Base-by-base conservation (phyloP, 2,888 invertebrate genomes). In the Zonitis immaculata region DNA sequence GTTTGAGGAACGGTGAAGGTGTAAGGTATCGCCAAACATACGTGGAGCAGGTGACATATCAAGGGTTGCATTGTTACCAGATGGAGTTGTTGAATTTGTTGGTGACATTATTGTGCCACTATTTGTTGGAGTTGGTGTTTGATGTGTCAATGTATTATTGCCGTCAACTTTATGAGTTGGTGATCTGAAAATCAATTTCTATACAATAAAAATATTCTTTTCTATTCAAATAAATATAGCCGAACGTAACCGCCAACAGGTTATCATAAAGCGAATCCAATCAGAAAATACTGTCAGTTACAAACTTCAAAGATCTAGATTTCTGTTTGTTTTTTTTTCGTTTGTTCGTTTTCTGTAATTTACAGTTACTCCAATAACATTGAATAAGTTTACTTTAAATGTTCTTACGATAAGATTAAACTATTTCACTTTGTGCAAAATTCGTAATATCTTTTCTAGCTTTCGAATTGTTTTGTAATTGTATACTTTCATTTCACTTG, bases 1-100 rank as follows among this genome's bases (percentile, higher is more conserved):
- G 72, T 74, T 75, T 54, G 73, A 78, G 62, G 80, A 79, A 67
- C 80, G 76, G 64, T 78, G 78, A 65, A 78, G 73, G 65, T 75
- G 73, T 52, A 81, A 72, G 2, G 87, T 87, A 66, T 88, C 87
- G 26, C 87, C 87, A 65, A 88, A 88, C 87, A 87, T 87, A 69
- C 87, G 81, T 4, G 85, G 78, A 14, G 84, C 81, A 44, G 83
- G 82, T 56, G 79, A 78, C 32, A 78, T 73, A 58, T 71, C 80
- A 78, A 54, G 75, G 62, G 68, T 77, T 76, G 57, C 73, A 69
- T 52, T 77, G 76, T 63, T 75, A 65, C 59, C 72, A 66, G 59
- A 73, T 64, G 53, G 77, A 72, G 66, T 67, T 11, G 27, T 54
- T 47, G 73, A 73, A 11, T 77, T 73, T 39, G 74, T 72, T 48